Evolutionary conservation across 2,888 invertebrate species (phyloP), one percentile per base, ranked within the genome.

Genomic region (Aethes cnicana): DNA sequence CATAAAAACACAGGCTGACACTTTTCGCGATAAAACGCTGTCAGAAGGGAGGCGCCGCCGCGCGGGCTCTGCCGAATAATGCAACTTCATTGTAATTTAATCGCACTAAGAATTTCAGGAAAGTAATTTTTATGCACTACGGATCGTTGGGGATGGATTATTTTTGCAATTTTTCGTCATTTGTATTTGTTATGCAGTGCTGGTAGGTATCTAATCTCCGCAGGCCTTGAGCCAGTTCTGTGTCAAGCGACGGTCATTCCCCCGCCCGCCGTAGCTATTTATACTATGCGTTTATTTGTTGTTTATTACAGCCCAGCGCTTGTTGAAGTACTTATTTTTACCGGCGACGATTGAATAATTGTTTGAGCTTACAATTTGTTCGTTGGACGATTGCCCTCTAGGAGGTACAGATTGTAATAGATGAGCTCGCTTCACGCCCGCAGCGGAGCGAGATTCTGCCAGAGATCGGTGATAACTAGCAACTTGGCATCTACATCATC

Each of bases 191-290:
- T 79, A 83, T 81, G 79, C 80, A 71, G 56, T 67, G 69, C 66
- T 72, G 74, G 83, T 87, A 88, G 74, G 83, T 87, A 88, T 88
- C 87, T 87, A 87, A 88, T 88, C 88, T 83, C 70, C 65, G 57
- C 75, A 72, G 85, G 77, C 89, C 89, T 88, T 89, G 89, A 81
- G 86, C 87, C 73, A 77, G 78, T 85, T 85, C 80, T 85, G 78
- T 88, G 88, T 87, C 88, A 87, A 81, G 74, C 74, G 72, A 66
- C 86, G 89, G 88, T 88, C 87, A 81, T 84, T 88, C 81, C 72
- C 81, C 87, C 73, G 73, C 57, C 61, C 64, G 65, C 69, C 70
- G 72, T 65, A 63, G 74, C 88, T 89, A 89, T 89, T 87, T 87
- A 84, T 85, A 83, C 73, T 54, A 69, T 64, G 57, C 72, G 76